phyloP scores from a whole-genome alignment of 2,888 invertebrate species.

The Augochlorella aurata region DNA sequence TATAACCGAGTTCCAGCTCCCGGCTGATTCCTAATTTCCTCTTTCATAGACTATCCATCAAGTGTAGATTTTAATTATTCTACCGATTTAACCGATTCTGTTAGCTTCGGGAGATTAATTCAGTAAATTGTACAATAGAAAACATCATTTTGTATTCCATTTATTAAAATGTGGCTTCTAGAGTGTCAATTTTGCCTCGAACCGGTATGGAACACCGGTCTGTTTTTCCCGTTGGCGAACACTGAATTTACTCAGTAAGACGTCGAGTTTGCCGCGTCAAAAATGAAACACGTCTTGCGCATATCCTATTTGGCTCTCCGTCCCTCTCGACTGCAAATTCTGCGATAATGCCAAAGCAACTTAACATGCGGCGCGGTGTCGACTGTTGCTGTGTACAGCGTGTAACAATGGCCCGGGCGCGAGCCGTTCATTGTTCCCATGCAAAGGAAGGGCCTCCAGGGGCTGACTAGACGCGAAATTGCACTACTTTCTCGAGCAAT shows the following conservation, averaged over 20 bases:
- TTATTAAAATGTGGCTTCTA: too few species aligned
- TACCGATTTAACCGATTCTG: too few species aligned
- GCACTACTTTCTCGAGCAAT: conserved; percentile 31
- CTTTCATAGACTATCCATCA: background rate
- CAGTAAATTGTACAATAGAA: too few species aligned
- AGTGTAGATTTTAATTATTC: too few species aligned
- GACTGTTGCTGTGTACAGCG: background rate
- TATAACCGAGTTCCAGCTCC: too few species aligned
- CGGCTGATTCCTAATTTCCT: background rate
- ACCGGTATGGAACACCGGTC: background rate
- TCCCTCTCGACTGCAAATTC: background rate
- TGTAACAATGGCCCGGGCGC: conserved; percentile 17
- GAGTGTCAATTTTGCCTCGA: too few species aligned
- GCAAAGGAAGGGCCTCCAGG: conserved; percentile 5
- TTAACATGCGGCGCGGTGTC: conserved; percentile 3
- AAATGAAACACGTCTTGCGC: background rate
- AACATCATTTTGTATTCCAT: too few species aligned
- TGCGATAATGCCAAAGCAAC: conserved; percentile 25
- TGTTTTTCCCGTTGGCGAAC: background rate
- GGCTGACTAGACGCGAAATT: conserved; percentile 37
- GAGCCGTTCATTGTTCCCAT: conserved; percentile 21
- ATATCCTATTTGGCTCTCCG: background rate
- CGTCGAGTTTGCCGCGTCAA: background rate
- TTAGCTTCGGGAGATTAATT: too few species aligned
- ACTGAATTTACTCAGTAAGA: background rate